A percentile compares a stretch with the other conserved stretches of the same genome.
These are phyloP conservation scores for Lonchura striata DNA, from an alignment of 2,113 vertebrate genomes.

Conservation along the genomic window DNA sequence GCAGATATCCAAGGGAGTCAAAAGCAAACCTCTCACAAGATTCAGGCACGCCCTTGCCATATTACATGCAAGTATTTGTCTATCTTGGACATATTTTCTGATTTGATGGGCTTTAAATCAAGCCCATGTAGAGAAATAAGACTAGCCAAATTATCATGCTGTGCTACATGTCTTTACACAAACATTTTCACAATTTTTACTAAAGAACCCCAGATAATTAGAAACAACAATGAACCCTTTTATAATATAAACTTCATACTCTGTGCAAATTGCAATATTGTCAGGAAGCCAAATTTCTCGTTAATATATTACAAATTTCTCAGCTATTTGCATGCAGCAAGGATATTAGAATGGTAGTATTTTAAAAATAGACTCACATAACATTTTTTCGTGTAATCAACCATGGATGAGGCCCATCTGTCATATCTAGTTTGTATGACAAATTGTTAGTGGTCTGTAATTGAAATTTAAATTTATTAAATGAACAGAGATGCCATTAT, in stretches of 20 bases:
- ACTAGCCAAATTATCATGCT: not conserved
- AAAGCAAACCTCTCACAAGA: not conserved
- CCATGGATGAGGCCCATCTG: constrained; percentile 51
- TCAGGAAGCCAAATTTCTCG: not conserved
- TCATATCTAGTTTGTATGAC: constrained; percentile 46
- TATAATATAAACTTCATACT: not conserved
- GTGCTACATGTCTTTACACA: not conserved
- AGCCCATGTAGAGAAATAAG: not conserved
- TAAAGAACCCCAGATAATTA: not conserved
- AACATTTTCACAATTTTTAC: not conserved
- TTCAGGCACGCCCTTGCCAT: not conserved
- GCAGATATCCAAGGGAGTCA: not conserved
- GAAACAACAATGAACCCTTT: constrained; percentile 7
- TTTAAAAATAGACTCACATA: constrained; percentile 64
- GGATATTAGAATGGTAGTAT: constrained; percentile 2
- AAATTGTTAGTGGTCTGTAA: constrained; percentile 53
- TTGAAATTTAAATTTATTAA: constrained; percentile 58
- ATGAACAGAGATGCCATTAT: constrained; percentile 45
- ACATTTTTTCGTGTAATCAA: constrained; percentile 37
- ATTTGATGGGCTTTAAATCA: not conserved
- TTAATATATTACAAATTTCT: not conserved
- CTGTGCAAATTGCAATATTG: not conserved
- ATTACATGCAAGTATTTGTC: not conserved
- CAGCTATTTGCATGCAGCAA: constrained; percentile 19
- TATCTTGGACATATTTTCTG: not conserved